These are phyloP conservation scores for Brachionus koreanus DNA, from an alignment of 1,140 invertebrate genomes.

Conservation along the genomic window DNA sequence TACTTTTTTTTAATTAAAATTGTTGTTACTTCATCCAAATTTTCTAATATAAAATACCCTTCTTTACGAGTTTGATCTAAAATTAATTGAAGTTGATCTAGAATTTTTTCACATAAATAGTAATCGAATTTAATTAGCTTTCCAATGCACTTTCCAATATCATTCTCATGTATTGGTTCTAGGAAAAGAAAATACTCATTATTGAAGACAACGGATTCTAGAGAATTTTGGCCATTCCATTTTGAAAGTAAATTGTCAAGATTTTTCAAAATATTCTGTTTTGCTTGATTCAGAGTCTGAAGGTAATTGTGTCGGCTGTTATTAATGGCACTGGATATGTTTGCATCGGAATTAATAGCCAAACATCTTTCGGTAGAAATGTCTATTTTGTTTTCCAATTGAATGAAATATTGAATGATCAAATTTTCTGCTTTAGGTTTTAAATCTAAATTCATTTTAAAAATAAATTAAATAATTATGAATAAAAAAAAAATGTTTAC, in stretches of 20 bases:
- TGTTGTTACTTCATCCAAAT: not conserved
- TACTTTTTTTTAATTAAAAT: too few relatives aligned
- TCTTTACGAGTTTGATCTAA: not conserved
- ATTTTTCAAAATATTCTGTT: not conserved
- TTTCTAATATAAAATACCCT: not conserved
- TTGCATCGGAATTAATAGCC: not conserved
- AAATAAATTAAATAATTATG: not conserved
- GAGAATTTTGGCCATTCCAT: not conserved
- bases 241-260: not conserved
- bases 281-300: not conserved
- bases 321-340: not conserved
- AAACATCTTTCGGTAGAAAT: not conserved
- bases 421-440: not conserved
- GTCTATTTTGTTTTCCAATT: not conserved
- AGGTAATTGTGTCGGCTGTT: not conserved
- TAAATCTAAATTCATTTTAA: not conserved
- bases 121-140: not conserved
- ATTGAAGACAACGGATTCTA: not conserved
- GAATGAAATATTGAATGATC: not conserved
- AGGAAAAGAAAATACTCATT: not conserved
- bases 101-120: not conserved
- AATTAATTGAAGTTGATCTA: not conserved
- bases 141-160: not conserved
- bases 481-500: not conserved
- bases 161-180: not conserved